Evolutionary conservation across 2,888 invertebrate species (phyloP).

Genomic region (Cheilosia soror): DNA sequence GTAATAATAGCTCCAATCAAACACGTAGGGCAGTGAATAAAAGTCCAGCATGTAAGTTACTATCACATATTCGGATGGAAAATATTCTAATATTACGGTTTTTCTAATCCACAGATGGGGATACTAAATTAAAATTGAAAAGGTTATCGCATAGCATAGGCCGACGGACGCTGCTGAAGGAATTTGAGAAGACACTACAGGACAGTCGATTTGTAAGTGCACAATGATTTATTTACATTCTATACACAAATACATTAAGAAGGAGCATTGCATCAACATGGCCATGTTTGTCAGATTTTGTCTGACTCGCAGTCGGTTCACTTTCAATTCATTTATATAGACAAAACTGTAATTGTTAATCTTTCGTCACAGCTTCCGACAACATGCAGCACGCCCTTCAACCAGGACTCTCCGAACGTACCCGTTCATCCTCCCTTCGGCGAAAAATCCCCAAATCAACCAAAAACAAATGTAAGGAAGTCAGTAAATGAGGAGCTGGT

Average conservation of each 20-base stretch:
- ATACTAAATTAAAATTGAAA: constrained; percentile 12
- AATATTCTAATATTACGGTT: neutral
- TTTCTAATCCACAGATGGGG: constrained; percentile 1
- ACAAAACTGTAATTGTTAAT: neutral
- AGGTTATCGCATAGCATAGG: constrained; percentile 31
- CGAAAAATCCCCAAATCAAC: neutral
- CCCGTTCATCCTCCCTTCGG: neutral
- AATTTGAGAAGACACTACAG: constrained; percentile 59
- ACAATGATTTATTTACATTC: too few relatives aligned
- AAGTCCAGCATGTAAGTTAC: constrained; percentile 43
- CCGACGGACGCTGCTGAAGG: constrained; percentile 57
- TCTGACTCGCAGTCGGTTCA: neutral
- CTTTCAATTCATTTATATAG: too few relatives aligned
- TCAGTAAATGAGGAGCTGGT: neutral
- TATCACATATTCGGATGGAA: neutral
- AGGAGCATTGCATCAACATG: too few relatives aligned
- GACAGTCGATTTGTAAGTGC: constrained; percentile 68
- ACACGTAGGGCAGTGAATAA: neutral
- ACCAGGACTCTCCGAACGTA: neutral
- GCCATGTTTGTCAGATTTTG: too few relatives aligned
- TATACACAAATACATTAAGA: too few relatives aligned
- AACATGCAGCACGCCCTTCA: constrained; percentile 57
- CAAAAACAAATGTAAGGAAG: neutral
- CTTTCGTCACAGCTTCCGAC: constrained; percentile 40
- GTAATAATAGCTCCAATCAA: neutral